phyloP scores from a whole-genome alignment of 1,140 invertebrate species.

The Trichonephila clavipes region DNA sequence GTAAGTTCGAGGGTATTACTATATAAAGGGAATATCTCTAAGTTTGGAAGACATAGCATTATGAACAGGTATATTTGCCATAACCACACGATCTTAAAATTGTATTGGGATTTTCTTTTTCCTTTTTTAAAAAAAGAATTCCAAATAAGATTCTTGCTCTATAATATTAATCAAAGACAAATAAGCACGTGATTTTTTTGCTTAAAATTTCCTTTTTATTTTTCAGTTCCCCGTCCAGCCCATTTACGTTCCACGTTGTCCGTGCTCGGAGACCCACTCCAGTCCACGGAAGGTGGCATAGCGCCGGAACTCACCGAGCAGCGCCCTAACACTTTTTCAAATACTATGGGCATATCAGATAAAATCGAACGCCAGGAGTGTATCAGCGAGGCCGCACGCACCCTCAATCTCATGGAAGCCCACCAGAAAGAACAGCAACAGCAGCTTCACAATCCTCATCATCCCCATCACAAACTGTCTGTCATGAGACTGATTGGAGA shows the following conservation, averaged over 20 bases:
- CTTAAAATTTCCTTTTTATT: not conserved
- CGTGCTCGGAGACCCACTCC: constrained; percentile 52
- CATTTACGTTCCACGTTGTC: constrained; percentile 71
- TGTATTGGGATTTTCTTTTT: too few relatives aligned
- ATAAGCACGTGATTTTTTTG: not conserved
- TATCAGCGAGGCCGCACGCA: constrained; percentile 71
- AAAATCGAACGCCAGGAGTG: constrained; percentile 75
- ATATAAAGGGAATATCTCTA: too few relatives aligned
- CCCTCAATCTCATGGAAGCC: constrained; percentile 72
- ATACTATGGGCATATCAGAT: constrained; percentile 75
- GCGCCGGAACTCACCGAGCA: constrained; percentile 43
- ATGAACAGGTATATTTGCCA: too few relatives aligned
- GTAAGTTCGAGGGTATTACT: too few relatives aligned
- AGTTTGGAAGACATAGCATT: too few relatives aligned
- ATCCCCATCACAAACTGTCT: constrained; percentile 61
- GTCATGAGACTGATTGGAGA: constrained; percentile 68
- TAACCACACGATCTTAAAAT: too few relatives aligned
- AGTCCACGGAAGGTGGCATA: constrained; percentile 63
- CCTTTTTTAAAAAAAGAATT: too few relatives aligned
- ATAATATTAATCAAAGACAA: too few relatives aligned
- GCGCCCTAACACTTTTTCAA: constrained; percentile 13
- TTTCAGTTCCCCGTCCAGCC: constrained; percentile 67
- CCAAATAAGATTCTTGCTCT: too few relatives aligned
- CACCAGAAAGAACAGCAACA: constrained; percentile 57
- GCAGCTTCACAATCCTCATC: not conserved